Base-by-base conservation (phyloP, 2,888 invertebrate species). In the Dryadula phaetusa region DNA sequence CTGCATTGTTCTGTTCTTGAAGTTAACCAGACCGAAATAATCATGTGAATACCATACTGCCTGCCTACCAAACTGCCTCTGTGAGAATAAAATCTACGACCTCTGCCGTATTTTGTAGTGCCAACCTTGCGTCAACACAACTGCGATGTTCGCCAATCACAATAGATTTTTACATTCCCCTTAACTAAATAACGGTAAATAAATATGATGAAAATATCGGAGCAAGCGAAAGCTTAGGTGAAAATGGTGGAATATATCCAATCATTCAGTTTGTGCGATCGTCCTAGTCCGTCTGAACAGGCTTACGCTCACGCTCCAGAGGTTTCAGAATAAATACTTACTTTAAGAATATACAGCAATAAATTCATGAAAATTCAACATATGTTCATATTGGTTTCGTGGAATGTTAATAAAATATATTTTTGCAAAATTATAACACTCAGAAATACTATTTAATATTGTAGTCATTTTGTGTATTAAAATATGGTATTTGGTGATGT, bases 191-290 rank as follows among this genome's bases (percentile, higher is more conserved):
- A 67, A 42, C 64, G 40, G 63, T 67, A 63, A 60, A 65, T 52
- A 65, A 63, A 63, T 67, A 28, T 56, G 47, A 62, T 47, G 56
- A 60, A 64, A 69, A 66, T 67, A 64, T 64, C 49, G 52, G 54
- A 42, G 49, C 58, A 47, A 64, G 56, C 56, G 20, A 56, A 49
- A 58, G 64, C 64, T 65, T 65, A 49, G 64, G 64, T 65, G 64
- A 52, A 65, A 65, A 65, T 49, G 69, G 37, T 64, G 61, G 64
- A 70, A 63, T 62, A 71, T 66, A 72, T 67, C 67, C 73, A 63
- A 62, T 69, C 76, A 82, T 89, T 88, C 83, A 84, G 84, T 83
- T 84, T 85, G 88, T 85, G 83, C 85, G 77, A 75, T 52, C 66
- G 72, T 64, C 67, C 62, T 62, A 64, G 63, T 66, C 65, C 64